phyloP scores from a whole-genome alignment of 2,113 vertebrate species.

The rat (Rattus norvegicus) region DNA sequence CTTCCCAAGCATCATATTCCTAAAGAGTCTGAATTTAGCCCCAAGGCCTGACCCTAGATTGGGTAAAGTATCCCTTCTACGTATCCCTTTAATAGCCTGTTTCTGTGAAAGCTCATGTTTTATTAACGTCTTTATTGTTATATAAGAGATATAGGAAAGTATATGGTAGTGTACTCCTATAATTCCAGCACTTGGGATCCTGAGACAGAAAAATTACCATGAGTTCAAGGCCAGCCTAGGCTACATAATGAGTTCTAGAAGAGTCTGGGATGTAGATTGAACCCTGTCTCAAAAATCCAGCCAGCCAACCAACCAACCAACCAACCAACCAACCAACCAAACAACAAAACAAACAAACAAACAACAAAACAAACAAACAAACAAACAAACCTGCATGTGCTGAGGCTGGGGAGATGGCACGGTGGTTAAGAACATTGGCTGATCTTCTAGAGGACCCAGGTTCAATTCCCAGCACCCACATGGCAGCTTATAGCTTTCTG shows the following conservation, averaged over 20 bases:
- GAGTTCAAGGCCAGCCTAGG: not conserved
- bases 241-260: not conserved
- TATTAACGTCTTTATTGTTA: not conserved
- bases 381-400: not conserved
- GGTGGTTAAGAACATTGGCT: not conserved
- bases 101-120: not conserved
- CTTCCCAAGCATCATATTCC: not conserved
- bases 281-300: not conserved
- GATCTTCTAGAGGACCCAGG: not conserved
- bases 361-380: not conserved
- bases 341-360: no score
- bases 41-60: not conserved
- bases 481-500: not conserved
- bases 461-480: not conserved
- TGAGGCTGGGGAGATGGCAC: not conserved
- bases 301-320: no score
- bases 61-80: not conserved
- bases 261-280: not conserved
- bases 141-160: not conserved
- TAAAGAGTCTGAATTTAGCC: not conserved
- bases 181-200: not conserved
- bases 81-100: not conserved
- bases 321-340: not conserved
- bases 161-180: not conserved
- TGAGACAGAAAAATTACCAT: not conserved